Evolutionary conservation across 2,113 vertebrate species (phyloP), one percentile per base, ranked within the genome.

Genomic region (Brachyhypopomus gauderio): DNA sequence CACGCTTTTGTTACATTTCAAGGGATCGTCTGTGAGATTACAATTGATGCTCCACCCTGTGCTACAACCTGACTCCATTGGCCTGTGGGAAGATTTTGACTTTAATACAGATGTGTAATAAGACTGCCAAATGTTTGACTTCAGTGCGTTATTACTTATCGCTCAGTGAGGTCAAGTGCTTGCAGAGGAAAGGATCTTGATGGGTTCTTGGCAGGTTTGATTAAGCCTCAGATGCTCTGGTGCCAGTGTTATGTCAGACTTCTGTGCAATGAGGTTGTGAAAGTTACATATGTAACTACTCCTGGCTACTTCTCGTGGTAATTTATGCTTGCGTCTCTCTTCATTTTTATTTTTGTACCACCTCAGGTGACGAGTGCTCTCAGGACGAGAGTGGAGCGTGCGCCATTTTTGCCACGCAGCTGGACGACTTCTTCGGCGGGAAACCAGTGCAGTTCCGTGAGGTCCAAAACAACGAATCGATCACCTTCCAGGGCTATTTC

Each of bases 371-470:
- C 0, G 96, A 97, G 45, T 99, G 97, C 58, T 95, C 95, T 2
- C 96, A 98, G 87, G 98, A 99, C 74, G 98, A 99, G 89, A 96
- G 96, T 16, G 94, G 96, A 0, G 92, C 96, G 0, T 96, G 92
- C 0, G 97, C 98, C 72, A 98, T 99, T 85, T 96, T 97, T 34
- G 82, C 97, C 9, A 95, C 92, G 45, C 98, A 99, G 86, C 90
- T 99, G 94, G 98, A 99, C 64, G 96, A 97, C 86, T 95, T 93
- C 71, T 88, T 99, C 81, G 95, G 95, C 2, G 97, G 97, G 12
- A 92, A 92, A 1, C 97, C 98, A 0, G 95, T 98, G 67, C 97
- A 99, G 89, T 94, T 87, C 20, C 94, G 97, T 87, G 97, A 99
- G 90, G 87, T 98, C 83, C 98, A 99, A 92, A 93, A 92, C 82